Base-by-base conservation (phyloP, 2,113 vertebrate genomes). In the Cichladusa arquata region DNA sequence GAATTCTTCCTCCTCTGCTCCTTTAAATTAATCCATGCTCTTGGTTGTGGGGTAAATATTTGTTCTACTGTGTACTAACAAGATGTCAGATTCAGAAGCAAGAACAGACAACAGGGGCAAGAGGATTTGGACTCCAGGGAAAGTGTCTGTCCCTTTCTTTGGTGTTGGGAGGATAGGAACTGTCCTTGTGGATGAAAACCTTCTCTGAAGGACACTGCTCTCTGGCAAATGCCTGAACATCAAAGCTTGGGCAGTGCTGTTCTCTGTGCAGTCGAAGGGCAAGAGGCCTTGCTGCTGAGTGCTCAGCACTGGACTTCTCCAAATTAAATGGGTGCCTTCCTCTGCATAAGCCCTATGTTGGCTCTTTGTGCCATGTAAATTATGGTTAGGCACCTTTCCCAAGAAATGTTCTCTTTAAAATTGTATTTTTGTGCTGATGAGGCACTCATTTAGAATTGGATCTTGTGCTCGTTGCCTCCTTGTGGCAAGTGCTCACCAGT, bases 351-450 rank as follows among this genome's bases (percentile, higher is more conserved):
- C 42, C 57, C 24, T 44, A 9, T 1, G 4, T 34, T 92, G 95
- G 76, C 81, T 67, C 40, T 76, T 81, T 64, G 38, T 45, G 50
- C 53, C 5, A 0, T 72, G 42, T 58, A 61, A 95, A 69, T 95
- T 88, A 62, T 6, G 5, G 72, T 47, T 85, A 90, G 96, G 96
- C 94, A 93, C 57, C 50, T 93, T 92, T 88, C 92, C 92, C 85
- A 86, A 94, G 17, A 67, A 92, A 67, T 48, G 11, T 40, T 87
- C 17, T 89, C 76, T 73, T 91, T 38, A 81, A 92, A 94, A 97
- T 93, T 91, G 56, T 44, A 6, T 34, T 95, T 94, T 93, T 93
- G 33, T 86, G 88, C 88, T 94, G 92, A 84, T 79, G 50, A n/a
- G 36, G 80, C 66, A 92, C 45, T 74, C 34, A 18, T 73, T 93